Evolutionary conservation across 1,140 invertebrate species (phyloP).

Genomic region (Drosophila serrata): DNA sequence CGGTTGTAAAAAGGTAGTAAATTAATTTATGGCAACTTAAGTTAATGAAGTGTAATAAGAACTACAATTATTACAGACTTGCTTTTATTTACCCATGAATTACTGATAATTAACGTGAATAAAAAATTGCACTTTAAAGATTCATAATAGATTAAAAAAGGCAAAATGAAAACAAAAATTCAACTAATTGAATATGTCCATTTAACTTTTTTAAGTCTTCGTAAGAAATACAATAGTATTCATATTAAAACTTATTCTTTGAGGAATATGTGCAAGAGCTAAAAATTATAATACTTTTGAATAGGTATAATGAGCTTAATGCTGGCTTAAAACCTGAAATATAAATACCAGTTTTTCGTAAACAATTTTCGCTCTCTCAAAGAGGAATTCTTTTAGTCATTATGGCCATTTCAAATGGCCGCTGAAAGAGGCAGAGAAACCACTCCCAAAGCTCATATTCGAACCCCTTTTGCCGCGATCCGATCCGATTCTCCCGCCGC

Average conservation of each 20-base stretch:
- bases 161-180: neutral
- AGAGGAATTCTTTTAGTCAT: constrained; percentile 12
- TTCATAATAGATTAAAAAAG: neutral
- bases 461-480: neutral
- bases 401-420: constrained; percentile 25
- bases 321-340: neutral
- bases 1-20: neutral
- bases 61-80: neutral
- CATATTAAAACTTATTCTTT: neutral
- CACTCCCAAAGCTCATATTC: constrained; percentile 34
- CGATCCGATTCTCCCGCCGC: constrained; percentile 5
- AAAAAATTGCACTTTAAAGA: neutral
- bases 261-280: neutral
- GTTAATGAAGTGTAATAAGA: constrained; percentile 11
- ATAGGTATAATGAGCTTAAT: neutral
- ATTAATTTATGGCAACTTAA: constrained; percentile 8
- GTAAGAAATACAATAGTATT: too few species aligned
- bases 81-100: neutral
- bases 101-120: too few species aligned
- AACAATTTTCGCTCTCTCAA: neutral
- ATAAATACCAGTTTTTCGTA: constrained; percentile 6
- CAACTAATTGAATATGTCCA: neutral
- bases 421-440: constrained; percentile 13
- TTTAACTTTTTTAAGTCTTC: neutral
- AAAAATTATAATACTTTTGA: neutral